Conservation (phyloP, 2,113 vertebrate species). For the Pimephales promelas region DNA sequence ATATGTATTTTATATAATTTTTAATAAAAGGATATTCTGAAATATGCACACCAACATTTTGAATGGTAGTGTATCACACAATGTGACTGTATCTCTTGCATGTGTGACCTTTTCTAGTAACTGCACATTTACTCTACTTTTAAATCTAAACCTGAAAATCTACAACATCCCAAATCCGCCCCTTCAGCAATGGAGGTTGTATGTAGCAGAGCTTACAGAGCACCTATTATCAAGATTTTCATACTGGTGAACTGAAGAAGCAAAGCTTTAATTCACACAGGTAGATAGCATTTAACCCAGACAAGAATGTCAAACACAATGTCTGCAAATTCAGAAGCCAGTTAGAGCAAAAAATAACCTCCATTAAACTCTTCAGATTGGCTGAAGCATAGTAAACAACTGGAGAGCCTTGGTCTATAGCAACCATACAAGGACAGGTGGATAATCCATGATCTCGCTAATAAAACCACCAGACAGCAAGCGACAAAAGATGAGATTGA, state of each 20-base stretch:
- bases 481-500: not conserved
- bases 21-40: no score
- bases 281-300: not conserved
- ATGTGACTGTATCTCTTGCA: not conserved
- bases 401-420: not conserved
- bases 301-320: conserved; percentile 4
- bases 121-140: not conserved
- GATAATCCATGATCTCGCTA: conserved; percentile 9
- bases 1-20: no score
- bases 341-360: conserved; percentile 6
- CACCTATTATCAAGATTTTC: not conserved
- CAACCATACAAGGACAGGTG: not conserved
- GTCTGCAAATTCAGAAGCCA: not conserved
- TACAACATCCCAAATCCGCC: not conserved
- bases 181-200: not conserved
- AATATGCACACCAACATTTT: not conserved
- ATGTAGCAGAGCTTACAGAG: not conserved
- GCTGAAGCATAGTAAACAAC: conserved; percentile 9
- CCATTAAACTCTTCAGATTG: conserved; percentile 18
- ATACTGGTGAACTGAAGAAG: not conserved
- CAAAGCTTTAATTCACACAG: not conserved
- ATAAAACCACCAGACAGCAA: conserved; percentile 20
- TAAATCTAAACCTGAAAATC: not conserved
- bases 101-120: not conserved
- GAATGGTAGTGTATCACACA: not conserved